Conservation (phyloP, 1,140 invertebrate genomes). For the Temnothorax curvispinosus region DNA sequence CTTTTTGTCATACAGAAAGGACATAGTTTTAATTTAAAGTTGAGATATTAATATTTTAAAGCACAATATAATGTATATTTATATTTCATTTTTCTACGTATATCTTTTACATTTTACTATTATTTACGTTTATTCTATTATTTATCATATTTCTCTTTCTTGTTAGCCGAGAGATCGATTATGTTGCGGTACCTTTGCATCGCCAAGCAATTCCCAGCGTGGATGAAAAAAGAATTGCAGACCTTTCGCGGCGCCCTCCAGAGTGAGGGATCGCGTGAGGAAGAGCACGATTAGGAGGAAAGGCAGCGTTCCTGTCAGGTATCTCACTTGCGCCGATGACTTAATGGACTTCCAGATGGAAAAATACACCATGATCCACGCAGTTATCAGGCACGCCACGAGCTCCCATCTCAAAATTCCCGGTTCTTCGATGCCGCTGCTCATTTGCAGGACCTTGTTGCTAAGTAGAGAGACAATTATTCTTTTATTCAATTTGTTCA, state of each 20-base stretch:
- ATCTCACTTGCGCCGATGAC: constrained; percentile 92
- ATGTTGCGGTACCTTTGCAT: constrained; percentile 89
- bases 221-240: constrained; percentile 94
- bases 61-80: background rate
- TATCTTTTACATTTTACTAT: background rate
- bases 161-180: background rate
- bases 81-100: background rate
- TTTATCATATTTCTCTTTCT: background rate
- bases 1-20: background rate
- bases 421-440: constrained; percentile 92
- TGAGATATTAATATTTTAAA: background rate
- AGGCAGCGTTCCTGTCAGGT: constrained; percentile 95
- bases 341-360: constrained; percentile 97
- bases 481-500: background rate
- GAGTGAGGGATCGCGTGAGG: constrained; percentile 91
- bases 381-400: constrained; percentile 93
- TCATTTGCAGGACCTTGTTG: constrained; percentile 93
- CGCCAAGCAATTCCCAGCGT: constrained; percentile 93
- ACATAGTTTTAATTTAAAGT: background rate
- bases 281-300: constrained; percentile 94
- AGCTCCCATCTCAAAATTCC: constrained; percentile 94
- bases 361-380: constrained; percentile 97
- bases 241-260: constrained; percentile 93
- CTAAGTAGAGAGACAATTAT: constrained; percentile 85
- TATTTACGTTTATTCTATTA: background rate